Evolutionary conservation across 37 sponge, comb jelly and placozoan species (phyloP).

Genomic region (Corticium candelabrum): DNA sequence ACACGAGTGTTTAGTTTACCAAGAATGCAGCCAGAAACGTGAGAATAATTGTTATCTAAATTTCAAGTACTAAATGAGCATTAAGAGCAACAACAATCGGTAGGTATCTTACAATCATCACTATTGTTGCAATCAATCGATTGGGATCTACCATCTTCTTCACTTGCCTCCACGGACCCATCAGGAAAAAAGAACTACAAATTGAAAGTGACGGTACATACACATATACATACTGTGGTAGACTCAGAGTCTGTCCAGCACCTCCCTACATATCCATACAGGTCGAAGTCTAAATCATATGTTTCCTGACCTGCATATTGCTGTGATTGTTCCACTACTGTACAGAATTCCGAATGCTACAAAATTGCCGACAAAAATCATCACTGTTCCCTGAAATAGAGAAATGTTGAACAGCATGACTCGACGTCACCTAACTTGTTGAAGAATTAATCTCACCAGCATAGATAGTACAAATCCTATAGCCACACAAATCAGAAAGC

Average conservation of each 20-base stretch:
- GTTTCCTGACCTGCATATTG: neutral
- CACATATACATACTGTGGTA: neutral
- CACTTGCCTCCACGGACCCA: constrained; percentile 50
- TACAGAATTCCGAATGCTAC: neutral
- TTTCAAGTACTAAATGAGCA: neutral
- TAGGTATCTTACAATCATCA: constrained; percentile 34
- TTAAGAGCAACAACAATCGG: neutral
- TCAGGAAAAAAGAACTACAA: constrained; percentile 62
- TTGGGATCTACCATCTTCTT: constrained; percentile 39
- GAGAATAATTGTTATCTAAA: neutral
- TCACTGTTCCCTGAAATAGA: neutral
- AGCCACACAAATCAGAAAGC: neutral
- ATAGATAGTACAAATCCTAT: constrained; percentile 5
- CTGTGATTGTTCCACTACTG: neutral
- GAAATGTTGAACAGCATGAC: too few relatives aligned
- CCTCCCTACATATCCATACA: too few relatives aligned
- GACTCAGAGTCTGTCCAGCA: too few relatives aligned
- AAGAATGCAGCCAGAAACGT: neutral
- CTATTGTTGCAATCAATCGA: constrained; percentile 17
- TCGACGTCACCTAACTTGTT: neutral
- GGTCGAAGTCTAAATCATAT: too few relatives aligned
- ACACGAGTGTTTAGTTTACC: too few relatives aligned
- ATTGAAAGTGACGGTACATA: neutral
- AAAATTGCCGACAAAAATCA: neutral
- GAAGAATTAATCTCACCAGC: neutral